Evolutionary conservation across 2,888 invertebrate species (phyloP).

Genomic region (Drosophila quinaria): DNA sequence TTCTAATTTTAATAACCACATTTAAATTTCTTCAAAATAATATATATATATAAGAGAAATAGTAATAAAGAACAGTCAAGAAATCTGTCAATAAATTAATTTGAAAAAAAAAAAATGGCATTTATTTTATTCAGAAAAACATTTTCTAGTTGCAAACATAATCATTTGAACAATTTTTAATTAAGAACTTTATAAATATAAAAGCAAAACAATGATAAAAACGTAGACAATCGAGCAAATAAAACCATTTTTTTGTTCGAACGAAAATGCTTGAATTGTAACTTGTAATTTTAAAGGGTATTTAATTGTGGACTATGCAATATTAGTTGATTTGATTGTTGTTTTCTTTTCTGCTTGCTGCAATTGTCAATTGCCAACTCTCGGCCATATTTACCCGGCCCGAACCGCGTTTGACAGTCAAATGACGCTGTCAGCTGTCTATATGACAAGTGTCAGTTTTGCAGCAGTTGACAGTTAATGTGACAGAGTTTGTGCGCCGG

Average conservation of each 20-base stretch:
- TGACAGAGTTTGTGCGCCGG: slow-evolving; percentile 76
- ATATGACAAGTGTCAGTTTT: slow-evolving; percentile 84
- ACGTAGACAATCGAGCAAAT: no score
- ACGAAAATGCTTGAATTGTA: no score
- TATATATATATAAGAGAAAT: no score
- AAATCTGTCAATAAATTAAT: background rate
- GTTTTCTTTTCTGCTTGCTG: slow-evolving; percentile 20
- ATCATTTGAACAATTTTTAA: no score
- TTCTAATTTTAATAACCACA: background rate
- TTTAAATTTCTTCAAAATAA: no score
- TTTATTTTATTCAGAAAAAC: no score
- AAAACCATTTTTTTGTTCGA: no score
- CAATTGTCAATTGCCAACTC: slow-evolving; percentile 38
- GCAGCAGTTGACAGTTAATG: slow-evolving; percentile 83
- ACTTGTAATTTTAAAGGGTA: background rate
- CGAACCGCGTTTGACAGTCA: slow-evolving; percentile 79
- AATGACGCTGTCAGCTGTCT: slow-evolving; percentile 85
- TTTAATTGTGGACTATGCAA: background rate
- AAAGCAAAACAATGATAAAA: no score
- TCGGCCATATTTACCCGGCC: slow-evolving; percentile 49
- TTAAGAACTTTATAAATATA: no score
- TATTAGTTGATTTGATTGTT: slow-evolving; percentile 1
- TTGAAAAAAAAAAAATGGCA: no score
- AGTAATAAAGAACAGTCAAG: no score
- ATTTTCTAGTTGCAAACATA: no score